Percentiles rank a stretch among this genome's conserved stretches.
Evolutionary conservation across 2,888 invertebrate species (phyloP).

Genomic region (Melieria omissa): DNA sequence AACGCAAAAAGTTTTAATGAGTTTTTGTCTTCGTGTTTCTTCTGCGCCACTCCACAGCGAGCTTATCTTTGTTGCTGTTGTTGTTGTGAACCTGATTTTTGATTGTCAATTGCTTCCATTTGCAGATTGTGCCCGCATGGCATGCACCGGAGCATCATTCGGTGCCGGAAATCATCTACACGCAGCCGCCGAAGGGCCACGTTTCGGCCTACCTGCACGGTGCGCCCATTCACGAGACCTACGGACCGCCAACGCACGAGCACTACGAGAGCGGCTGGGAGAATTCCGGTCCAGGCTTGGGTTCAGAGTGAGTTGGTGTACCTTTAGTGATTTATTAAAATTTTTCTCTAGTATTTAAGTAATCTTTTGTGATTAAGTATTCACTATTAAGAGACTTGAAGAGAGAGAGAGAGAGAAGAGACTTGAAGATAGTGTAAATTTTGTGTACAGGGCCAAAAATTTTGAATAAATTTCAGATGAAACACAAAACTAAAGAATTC

Average conservation of each 20-base stretch:
- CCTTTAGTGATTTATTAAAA: neutral
- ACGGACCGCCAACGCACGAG: slow-evolving; percentile 63
- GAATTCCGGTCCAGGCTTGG: slow-evolving; percentile 73
- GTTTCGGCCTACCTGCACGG: slow-evolving; percentile 62
- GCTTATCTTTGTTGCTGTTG: neutral
- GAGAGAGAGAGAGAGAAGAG: too few species aligned
- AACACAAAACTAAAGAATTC: too few species aligned
- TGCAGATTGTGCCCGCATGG: slow-evolving; percentile 63
- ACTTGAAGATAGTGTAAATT: too few species aligned
- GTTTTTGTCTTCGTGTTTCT: neutral
- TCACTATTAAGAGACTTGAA: neutral
- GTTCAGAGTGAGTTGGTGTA: slow-evolving; percentile 70
- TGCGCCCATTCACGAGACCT: slow-evolving; percentile 57
- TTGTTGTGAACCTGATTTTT: too few species aligned
- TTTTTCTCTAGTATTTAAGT: neutral
- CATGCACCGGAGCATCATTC: slow-evolving; percentile 55
- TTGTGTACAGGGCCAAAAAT: too few species aligned
- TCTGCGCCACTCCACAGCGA: too few species aligned
- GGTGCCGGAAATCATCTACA: slow-evolving; percentile 63
- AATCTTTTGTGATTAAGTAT: neutral
- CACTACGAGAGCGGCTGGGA: slow-evolving; percentile 72
- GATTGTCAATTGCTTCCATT: too few species aligned
- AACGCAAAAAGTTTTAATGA: slow-evolving; percentile 5
- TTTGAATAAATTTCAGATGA: too few species aligned
- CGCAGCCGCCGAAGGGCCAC: slow-evolving; percentile 63